These are phyloP conservation scores for Nyctibius bracteatus DNA, from an alignment of 2,113 vertebrate species.

Conservation along the genomic window DNA sequence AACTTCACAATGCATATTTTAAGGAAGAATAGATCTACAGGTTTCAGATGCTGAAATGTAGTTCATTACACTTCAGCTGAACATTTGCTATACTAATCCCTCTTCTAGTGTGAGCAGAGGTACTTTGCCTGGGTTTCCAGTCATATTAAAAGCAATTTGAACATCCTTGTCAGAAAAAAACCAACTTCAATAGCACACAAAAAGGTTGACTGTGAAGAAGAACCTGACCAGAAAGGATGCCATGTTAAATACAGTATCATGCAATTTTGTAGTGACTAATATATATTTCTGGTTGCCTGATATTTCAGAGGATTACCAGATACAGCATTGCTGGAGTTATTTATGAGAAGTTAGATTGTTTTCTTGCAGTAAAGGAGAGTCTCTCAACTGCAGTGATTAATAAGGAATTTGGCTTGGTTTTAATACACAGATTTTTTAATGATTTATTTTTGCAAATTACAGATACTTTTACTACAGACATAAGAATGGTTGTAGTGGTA, in stretches of 20 bases:
- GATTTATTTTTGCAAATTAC: not conserved
- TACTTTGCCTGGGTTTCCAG: not conserved
- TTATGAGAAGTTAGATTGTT: not conserved
- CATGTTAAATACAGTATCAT: not conserved
- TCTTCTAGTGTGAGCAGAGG: not conserved
- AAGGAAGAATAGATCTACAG: not conserved
- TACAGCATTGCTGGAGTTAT: not conserved
- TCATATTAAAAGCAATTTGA: not conserved
- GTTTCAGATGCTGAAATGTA: not conserved
- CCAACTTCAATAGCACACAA: not conserved
- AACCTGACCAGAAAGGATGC: not conserved
- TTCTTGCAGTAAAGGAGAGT: not conserved
- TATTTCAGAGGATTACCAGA: not conserved
- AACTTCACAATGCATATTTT: not conserved
- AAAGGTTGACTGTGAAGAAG: not conserved
- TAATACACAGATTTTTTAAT: not conserved
- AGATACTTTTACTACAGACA: accelerated
- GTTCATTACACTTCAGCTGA: not conserved
- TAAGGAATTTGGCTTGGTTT: not conserved
- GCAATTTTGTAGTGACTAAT: not conserved
- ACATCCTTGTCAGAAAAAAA: not conserved
- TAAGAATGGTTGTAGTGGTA: not conserved
- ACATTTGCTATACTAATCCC: not conserved
- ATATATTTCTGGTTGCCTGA: not conserved
- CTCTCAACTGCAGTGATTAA: not conserved